Conservation (phyloP, 2,797 vertebrate species). For the Hipposideros larvatus region DNA sequence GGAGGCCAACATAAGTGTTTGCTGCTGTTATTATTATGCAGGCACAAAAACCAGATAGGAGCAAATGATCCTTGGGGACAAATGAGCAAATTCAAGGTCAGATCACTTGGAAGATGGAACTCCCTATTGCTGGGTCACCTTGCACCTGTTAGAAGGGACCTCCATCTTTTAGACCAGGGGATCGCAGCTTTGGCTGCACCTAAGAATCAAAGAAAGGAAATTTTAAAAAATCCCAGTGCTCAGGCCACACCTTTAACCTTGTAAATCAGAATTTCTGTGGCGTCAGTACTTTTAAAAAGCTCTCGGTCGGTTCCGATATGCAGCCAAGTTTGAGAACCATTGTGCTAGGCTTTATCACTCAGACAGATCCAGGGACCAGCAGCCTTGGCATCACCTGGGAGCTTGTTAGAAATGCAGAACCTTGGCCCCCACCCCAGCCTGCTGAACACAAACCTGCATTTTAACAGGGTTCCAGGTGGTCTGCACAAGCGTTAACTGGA, state of each 20-base stretch:
- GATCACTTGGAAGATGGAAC: slow-evolving; percentile 48
- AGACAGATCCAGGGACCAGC: not conserved
- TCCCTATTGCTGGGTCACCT: slow-evolving; percentile 10
- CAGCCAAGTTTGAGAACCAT: not conserved
- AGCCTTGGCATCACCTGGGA: not conserved
- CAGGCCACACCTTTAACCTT: not conserved
- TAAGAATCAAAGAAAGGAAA: not conserved
- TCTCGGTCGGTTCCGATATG: not conserved
- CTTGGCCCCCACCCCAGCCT: not conserved
- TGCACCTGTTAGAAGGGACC: slow-evolving; percentile 41
- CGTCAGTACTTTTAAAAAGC: not conserved
- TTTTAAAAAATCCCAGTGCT: not conserved
- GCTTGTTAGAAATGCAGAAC: not conserved
- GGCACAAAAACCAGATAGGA: not conserved
- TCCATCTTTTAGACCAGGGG: slow-evolving; percentile 49
- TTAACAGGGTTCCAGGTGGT: not conserved
- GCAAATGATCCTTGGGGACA: slow-evolving; percentile 20
- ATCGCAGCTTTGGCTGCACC: not conserved
- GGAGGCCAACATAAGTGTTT: not conserved
- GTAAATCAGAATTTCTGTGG: not conserved
- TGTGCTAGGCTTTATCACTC: not conserved
- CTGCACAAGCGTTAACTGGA: too few relatives aligned
- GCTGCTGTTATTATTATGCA: not conserved
- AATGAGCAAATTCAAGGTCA: slow-evolving; percentile 51
- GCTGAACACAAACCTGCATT: not conserved